Percentiles rank a stretch among this genome's conserved stretches.
Evolutionary conservation across 2,113 vertebrate genomes (phyloP).

Genomic region (Psilopsiagon aurifrons): DNA sequence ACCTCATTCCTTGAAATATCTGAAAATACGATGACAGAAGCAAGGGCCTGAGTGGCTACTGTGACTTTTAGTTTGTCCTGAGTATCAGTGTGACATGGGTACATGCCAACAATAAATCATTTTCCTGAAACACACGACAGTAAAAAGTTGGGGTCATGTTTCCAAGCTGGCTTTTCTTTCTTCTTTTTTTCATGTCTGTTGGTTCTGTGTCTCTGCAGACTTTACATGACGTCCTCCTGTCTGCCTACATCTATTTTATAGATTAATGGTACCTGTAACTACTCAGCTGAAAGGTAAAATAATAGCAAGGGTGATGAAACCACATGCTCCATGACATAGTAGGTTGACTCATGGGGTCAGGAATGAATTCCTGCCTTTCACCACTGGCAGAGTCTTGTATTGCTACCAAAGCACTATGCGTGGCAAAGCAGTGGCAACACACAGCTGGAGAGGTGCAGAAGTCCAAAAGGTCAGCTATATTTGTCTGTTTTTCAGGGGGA

Average conservation of each 20-base stretch:
- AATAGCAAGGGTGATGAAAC: constrained; percentile 48
- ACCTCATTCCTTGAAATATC: constrained; percentile 77
- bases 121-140: constrained; percentile 8
- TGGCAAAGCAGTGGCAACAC: background rate
- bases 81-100: constrained; percentile 63
- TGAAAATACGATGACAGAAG: constrained; percentile 72
- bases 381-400: background rate
- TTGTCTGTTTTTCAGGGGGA: background rate
- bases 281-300: constrained; percentile 53
- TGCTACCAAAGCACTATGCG: background rate
- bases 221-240: constrained; percentile 44
- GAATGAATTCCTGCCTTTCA: constrained; percentile 7
- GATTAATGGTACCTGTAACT: constrained; percentile 70
- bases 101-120: constrained; percentile 66
- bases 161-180: constrained; percentile 49
- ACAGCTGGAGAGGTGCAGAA: background rate
- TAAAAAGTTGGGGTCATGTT: constrained; percentile 66
- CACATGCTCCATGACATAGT: background rate
- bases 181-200: constrained; percentile 1
- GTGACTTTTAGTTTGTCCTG: constrained; percentile 62
- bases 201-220: constrained; percentile 41
- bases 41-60: constrained; percentile 71
- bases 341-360: constrained; percentile 21
- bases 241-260: constrained; percentile 57
- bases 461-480: background rate